Conservation (phyloP, 2,888 invertebrate species). For the Morpho achilles region DNA sequence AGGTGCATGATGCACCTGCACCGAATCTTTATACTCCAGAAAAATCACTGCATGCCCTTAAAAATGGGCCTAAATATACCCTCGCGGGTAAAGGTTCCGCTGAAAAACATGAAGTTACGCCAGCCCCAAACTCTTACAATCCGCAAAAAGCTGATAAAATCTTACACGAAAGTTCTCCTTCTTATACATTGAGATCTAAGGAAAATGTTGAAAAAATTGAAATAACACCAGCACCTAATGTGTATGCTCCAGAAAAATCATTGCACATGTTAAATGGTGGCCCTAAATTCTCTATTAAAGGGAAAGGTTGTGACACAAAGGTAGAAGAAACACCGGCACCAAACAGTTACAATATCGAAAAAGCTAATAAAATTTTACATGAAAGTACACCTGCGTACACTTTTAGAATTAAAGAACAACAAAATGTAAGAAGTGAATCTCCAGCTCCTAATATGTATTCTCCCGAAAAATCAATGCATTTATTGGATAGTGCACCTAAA, state of each 20-base stretch:
- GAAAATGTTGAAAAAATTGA: slow-evolving; percentile 81
- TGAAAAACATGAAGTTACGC: slow-evolving; percentile 78
- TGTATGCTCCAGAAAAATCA: slow-evolving; percentile 82
- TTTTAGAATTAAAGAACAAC: slow-evolving; percentile 84
- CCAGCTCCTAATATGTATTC: slow-evolving; percentile 84
- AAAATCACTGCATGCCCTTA: slow-evolving; percentile 72
- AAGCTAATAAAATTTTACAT: slow-evolving; percentile 76
- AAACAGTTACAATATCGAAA: slow-evolving; percentile 79
- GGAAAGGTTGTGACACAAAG: slow-evolving; percentile 79
- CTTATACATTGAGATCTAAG: slow-evolving; percentile 85
- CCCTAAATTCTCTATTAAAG: slow-evolving; percentile 85
- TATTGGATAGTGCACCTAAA: slow-evolving; percentile 79
- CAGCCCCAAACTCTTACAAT: slow-evolving; percentile 82
- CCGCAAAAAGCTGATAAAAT: slow-evolving; percentile 79
- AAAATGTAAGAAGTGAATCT: slow-evolving; percentile 80
- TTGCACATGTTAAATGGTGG: slow-evolving; percentile 79
- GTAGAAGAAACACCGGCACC: slow-evolving; percentile 82
- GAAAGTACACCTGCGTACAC: slow-evolving; percentile 84
- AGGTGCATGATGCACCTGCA: slow-evolving; percentile 60
- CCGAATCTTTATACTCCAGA: slow-evolving; percentile 77
- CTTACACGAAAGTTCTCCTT: slow-evolving; percentile 80
- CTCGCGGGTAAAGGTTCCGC: slow-evolving; percentile 80
- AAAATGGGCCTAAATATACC: slow-evolving; percentile 81
- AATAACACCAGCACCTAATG: slow-evolving; percentile 84
- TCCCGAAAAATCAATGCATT: slow-evolving; percentile 78